A percentile compares a stretch with the other conserved stretches of the same genome.
Evolutionary conservation across 2,888 invertebrate genomes (phyloP).

Genomic region (Malthinus flaveolus): DNA sequence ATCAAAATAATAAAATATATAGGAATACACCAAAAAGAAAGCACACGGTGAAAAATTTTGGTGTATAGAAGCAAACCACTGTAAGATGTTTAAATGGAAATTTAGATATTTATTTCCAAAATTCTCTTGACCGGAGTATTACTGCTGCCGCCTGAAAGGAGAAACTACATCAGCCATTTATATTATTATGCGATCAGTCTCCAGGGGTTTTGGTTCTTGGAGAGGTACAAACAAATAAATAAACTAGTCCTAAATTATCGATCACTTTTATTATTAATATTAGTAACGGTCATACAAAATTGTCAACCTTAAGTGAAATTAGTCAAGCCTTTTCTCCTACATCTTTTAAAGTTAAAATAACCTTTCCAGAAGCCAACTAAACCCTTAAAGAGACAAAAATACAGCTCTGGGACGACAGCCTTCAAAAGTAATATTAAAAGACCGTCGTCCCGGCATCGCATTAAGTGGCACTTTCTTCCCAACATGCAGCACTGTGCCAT

Average conservation of each 20-base stretch:
- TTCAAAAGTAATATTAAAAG: slow-evolving; percentile 19
- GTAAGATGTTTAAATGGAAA: slow-evolving; percentile 33
- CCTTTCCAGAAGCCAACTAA: slow-evolving; percentile 81
- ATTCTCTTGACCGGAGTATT: slow-evolving; percentile 30
- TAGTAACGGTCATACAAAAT: slow-evolving; percentile 40
- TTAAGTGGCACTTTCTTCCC: slow-evolving; percentile 33
- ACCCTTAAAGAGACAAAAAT: slow-evolving; percentile 69
- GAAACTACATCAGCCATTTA: slow-evolving; percentile 38
- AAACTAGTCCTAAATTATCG: slow-evolving; percentile 39
- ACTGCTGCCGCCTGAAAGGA: slow-evolving; percentile 48
- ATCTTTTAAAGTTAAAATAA: slow-evolving; percentile 78
- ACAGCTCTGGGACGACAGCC: slow-evolving; percentile 55
- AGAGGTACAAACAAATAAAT: slow-evolving; percentile 41
- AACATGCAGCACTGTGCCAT: slow-evolving; percentile 41
- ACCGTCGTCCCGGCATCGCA: slow-evolving; percentile 23
- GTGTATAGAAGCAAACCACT: slow-evolving; percentile 45
- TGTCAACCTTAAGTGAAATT: slow-evolving; percentile 36
- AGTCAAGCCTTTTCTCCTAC: slow-evolving; percentile 63
- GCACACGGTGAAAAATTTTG: slow-evolving; percentile 28
- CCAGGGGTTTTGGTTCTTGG: slow-evolving; percentile 51
- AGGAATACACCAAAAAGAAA: slow-evolving; percentile 28
- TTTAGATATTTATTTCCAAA: slow-evolving; percentile 51
- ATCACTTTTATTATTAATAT: slow-evolving; percentile 46
- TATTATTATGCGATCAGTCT: slow-evolving; percentile 33
- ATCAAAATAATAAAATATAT: slow-evolving; percentile 33